Base-by-base conservation (phyloP, 1,140 invertebrate species). In the Ceratina japonica region DNA sequence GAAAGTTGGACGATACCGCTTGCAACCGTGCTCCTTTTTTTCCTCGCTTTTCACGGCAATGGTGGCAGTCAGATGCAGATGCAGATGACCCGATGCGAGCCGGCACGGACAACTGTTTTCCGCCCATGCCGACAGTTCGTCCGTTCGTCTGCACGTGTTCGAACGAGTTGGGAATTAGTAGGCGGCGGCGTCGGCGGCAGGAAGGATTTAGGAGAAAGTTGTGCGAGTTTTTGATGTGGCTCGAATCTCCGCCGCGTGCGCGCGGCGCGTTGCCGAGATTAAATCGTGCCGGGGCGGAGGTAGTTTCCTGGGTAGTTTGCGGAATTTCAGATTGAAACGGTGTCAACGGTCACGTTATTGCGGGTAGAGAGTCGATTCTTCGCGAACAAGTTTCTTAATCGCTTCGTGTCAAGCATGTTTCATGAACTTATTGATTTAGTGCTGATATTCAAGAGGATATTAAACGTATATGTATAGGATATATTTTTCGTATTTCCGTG, bases 61-160 rank as follows among this genome's bases (percentile, higher is more conserved):
- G 66, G 68, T 31, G 71, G 79, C 82, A 89, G 89, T 89, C 87
- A 88, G 85, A 89, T 84, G 80, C 89, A 90, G 87, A 86, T 83
- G 81, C 81, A 82, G 62, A 76, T 86, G 64, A 78, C 31, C 66
- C 74, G 64, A 83, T 79, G 68, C 37, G 59, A 75, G 27, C 49
- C 56, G 49, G 12, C 44, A 44, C 37, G 5, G 51, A 65, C 51
- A 62, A 80, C 65, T 81, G 80, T 85, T 85, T 70, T 73, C 68
- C 66, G 58, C 44, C 59, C n/a, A 44, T 18, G 59, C 22, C 49
- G 61, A 71, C 62, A 63, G 56, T 64, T 59, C 51, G 81, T 62
- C 66, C 56, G 56, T 64, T 59, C 51, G 81, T 62, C 66, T 61
- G 54, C 79, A 74, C 66, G 82, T 78, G 74, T 51, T 63, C 65